Evolutionary conservation across 2,113 vertebrate genomes (phyloP), one percentile per base, ranked within the genome.

Genomic region (Hiodon alosoides): DNA sequence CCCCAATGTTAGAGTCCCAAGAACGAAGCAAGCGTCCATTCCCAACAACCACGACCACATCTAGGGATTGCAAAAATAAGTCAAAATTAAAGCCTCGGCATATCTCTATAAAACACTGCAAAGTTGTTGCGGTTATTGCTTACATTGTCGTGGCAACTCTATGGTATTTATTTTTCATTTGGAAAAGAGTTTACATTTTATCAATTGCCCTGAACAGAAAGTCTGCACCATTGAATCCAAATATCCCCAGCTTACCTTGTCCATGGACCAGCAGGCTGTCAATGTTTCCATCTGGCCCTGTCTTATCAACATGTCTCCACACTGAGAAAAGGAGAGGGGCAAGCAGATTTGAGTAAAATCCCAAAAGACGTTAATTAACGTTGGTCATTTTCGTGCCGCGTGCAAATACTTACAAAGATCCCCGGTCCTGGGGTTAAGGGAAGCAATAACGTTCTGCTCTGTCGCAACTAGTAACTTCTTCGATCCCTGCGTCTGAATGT

Each of bases 231-330:
- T 31, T 31, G 31, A 31, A 31, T 31, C 31, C 31, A 31, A 7
- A 74, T 52, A 31, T 31, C 13, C 50, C 53, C 52, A 75, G 78
- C 47, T 79, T 53, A 98, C 97, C 97, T 88, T 97, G 95, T 11
- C 95, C 96, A 0, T 95, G 88, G 10, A 94, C 86, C 76, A 98
- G 86, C 87, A 98, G 90, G 0, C 87, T 84, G 0, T 98, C 95
- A 7, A 98, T 87, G 0, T 85, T 85, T 69, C 96, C 97, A 16
- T 99, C 95, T 0, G 91, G 81, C 0, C 92, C 94, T 5, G 87
- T 91, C 77, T 95, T 97, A 83, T 98, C 96, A 9, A 96, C 94
- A 52, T 99, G 97, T 75, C 97, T 90, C 97, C 97, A 99, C 70
- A 95, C 97, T 98, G 81, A 47, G 79, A 79, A 54, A 76, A 52